Conservation (phyloP, 1,140 invertebrate species). For the Ceratosolen fusciceps region DNA sequence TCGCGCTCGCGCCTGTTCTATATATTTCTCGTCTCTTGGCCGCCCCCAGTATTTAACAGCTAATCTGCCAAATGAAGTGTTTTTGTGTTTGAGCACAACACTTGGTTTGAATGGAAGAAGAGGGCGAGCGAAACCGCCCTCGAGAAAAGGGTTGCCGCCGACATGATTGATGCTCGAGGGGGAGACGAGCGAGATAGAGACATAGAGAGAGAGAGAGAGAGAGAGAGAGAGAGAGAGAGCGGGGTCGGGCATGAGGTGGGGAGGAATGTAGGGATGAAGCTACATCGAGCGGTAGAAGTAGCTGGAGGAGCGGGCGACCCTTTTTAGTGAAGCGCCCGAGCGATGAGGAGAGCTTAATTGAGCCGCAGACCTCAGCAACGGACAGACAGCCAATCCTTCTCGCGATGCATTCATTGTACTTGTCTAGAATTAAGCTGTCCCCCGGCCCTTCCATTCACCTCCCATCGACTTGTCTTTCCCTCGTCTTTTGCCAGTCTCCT, state of each 20-base stretch:
- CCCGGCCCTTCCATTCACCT: slow-evolving; percentile 25
- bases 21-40: neutral
- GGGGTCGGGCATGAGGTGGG: slow-evolving; percentile 43
- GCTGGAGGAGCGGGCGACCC: slow-evolving; percentile 56
- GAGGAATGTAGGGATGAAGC: slow-evolving; percentile 25
- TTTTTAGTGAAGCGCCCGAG: slow-evolving; percentile 64
- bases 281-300: slow-evolving; percentile 49
- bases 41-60: slow-evolving; percentile 68
- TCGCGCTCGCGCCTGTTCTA: neutral
- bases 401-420: slow-evolving; percentile 44
- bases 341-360: slow-evolving; percentile 65
- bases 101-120: slow-evolving; percentile 67
- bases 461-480: slow-evolving; percentile 16
- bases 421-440: slow-evolving; percentile 40
- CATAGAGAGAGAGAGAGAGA: slow-evolving; percentile 46
- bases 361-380: slow-evolving; percentile 68
- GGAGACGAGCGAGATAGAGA: slow-evolving; percentile 38
- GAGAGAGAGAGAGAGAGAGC: neutral
- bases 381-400: slow-evolving; percentile 68
- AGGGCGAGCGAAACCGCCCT: slow-evolving; percentile 63
- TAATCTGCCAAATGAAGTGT: slow-evolving; percentile 73
- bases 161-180: slow-evolving; percentile 72
- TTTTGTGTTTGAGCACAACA: slow-evolving; percentile 73
- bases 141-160: slow-evolving; percentile 68
- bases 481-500: neutral